Conservation (phyloP, 2,888 invertebrate species). For the Brachypalpus laphriformis region DNA sequence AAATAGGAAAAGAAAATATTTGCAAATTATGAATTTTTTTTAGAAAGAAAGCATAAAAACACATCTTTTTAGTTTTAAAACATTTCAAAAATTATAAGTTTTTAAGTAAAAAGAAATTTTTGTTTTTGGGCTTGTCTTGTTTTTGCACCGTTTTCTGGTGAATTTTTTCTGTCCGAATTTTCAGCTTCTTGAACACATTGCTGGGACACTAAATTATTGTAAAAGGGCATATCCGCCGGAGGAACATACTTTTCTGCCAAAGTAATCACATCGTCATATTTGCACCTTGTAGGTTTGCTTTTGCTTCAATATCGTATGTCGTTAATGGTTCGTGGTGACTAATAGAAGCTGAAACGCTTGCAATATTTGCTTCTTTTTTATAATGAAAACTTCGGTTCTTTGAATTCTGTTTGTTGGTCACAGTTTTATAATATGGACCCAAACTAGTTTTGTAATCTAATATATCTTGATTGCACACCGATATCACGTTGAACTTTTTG, state of each 20-base stretch:
- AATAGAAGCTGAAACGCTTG: too few relatives aligned
- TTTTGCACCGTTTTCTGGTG: not conserved
- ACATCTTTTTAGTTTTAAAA: too few relatives aligned
- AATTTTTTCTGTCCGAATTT: not conserved
- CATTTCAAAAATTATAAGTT: not conserved
- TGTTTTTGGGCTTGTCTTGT: not conserved
- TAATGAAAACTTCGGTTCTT: too few relatives aligned
- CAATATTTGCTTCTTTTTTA: too few relatives aligned
- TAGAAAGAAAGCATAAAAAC: too few relatives aligned
- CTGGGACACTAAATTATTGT: not conserved
- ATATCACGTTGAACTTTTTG: too few relatives aligned
- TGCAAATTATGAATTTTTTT: not conserved
- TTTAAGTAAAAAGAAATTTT: not conserved
- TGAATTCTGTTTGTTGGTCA: too few relatives aligned
- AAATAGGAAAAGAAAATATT: not conserved
- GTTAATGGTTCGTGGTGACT: too few relatives aligned
- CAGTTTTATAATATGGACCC: too few relatives aligned
- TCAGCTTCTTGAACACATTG: not conserved
- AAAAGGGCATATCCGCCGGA: conserved; percentile 8
- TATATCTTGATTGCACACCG: too few relatives aligned
- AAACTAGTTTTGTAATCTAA: too few relatives aligned
- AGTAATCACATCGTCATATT: not conserved
- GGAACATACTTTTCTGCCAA: not conserved
- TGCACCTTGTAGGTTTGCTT: not conserved
- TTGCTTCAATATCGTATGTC: too few relatives aligned